Evolutionary conservation across 2,797 vertebrate genomes (phyloP).

Genomic region (Podarcis lilfordi): DNA sequence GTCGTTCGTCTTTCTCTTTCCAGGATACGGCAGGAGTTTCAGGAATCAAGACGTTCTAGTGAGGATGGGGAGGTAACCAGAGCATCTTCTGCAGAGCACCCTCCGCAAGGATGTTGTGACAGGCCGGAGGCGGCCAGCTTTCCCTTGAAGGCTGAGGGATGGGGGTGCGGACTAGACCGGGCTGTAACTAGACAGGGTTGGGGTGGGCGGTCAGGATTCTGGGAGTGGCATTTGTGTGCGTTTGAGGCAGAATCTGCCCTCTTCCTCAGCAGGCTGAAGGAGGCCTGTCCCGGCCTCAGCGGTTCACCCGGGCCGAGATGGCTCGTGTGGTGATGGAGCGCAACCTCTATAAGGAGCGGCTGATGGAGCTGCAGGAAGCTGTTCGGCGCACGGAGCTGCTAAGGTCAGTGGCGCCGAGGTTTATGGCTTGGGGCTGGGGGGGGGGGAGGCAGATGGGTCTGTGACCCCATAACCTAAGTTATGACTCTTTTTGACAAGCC

Average conservation of each 20-base stretch:
- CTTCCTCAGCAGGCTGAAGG: conserved; percentile 67
- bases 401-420: conserved; percentile 18
- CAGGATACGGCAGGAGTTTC: conserved; percentile 48
- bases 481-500: neutral
- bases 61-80: conserved; percentile 54
- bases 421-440: neutral
- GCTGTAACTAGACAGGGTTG: too few relatives aligned
- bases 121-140: too few relatives aligned
- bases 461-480: neutral
- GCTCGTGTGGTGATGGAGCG: conserved; percentile 89
- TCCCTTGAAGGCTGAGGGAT: neutral
- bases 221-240: too few relatives aligned
- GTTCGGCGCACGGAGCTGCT: conserved; percentile 57
- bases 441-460: neutral
- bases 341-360: conserved; percentile 89
- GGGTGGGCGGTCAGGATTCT: neutral
- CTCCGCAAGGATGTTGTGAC: too few relatives aligned
- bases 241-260: neutral
- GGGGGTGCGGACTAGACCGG: too few relatives aligned
- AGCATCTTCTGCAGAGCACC: neutral
- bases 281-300: conserved; percentile 71
- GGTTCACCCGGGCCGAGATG: conserved; percentile 89
- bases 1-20: neutral
- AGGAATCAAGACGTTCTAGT: conserved; percentile 41
- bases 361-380: conserved; percentile 87